Conservation (phyloP, 1,140 invertebrate genomes). For the Drosophila erecta region DNA sequence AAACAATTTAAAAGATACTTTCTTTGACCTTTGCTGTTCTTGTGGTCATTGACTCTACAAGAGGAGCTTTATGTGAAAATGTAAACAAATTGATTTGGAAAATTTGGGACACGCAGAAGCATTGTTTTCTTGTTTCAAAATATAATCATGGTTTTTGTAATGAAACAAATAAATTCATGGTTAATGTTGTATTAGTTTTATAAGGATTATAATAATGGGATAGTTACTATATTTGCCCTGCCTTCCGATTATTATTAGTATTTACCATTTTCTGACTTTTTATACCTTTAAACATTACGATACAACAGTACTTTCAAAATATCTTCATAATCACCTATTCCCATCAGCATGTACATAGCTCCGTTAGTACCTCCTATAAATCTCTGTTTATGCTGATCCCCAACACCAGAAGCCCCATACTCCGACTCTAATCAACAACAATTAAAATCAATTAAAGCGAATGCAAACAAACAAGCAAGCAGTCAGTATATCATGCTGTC, state of each 20-base stretch:
- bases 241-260: too few relatives aligned
- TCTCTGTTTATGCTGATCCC: background rate
- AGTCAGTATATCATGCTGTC: slow-evolving; percentile 11
- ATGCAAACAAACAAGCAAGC: slow-evolving; percentile 63
- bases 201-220: background rate
- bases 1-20: slow-evolving; percentile 48
- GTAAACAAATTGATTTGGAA: slow-evolving; percentile 56
- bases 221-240: too few relatives aligned
- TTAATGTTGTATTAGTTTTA: background rate
- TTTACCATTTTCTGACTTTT: too few relatives aligned
- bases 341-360: background rate
- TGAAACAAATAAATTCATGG: too few relatives aligned
- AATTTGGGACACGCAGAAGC: background rate
- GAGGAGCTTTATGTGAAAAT: slow-evolving; percentile 52
- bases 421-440: slow-evolving; percentile 66
- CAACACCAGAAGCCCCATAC: slow-evolving; percentile 27
- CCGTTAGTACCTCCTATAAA: background rate
- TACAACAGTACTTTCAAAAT: too few relatives aligned
- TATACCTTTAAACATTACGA: background rate
- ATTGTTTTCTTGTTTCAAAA: background rate
- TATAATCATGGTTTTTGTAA: too few relatives aligned
- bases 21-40: slow-evolving; percentile 14
- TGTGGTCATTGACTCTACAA: slow-evolving; percentile 49
- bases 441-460: slow-evolving; percentile 80
- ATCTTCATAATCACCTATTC: too few relatives aligned